Evolutionary conservation across 2,888 invertebrate species (phyloP), one percentile per base, ranked within the genome.

Genomic region (Steinernema scapterisci): DNA sequence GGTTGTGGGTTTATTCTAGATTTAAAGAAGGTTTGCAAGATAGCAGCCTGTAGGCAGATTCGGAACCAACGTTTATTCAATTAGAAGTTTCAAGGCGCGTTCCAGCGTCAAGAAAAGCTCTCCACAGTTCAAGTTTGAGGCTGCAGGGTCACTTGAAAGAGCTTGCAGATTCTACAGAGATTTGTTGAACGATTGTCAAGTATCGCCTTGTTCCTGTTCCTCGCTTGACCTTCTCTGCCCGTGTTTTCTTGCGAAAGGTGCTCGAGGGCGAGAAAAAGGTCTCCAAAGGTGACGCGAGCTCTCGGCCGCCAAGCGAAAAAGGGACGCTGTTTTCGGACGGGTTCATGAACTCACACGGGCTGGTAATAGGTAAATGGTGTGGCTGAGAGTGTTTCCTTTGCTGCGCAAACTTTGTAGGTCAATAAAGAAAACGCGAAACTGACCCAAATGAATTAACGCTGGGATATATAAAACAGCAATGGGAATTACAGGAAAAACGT

Each of bases 371-470:
- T 63, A 63, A 63, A 63, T 31, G 63, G 25, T 38, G 63, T 38
- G 38, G 38, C 38, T 38, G 31, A 21, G 63, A 25, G 63, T 63
- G 63, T 63, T 52, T 52, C 52, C 52, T 23, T 52, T 63, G 31
- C 48, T 48, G 48, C 16, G 31, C 63, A 27, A 63, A 27, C 63
- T 63, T 63, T 63, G 63, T 63, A 63, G 63, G 63, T 63, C 63
- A 63, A 63, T 63, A 63, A 63, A 25, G 31, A 63, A 63, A 63
- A 63, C 38, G 63, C 31, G 63, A 63, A 63, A 63, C 63, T 63
- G 63, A 63, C 63, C 63, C 63, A 63, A 63, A 63, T 63, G 63
- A 63, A 63, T 63, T 27, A 63, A 63, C 31, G 31, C 11, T 27
- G 63, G 19, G 31, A 52, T 52, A 21, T 63, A 63, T 63, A 63